Percentiles rank a stretch among this genome's conserved stretches.
phyloP scores from a whole-genome alignment of 2,113 vertebrate species.

The Alaudala cheleensis region DNA sequence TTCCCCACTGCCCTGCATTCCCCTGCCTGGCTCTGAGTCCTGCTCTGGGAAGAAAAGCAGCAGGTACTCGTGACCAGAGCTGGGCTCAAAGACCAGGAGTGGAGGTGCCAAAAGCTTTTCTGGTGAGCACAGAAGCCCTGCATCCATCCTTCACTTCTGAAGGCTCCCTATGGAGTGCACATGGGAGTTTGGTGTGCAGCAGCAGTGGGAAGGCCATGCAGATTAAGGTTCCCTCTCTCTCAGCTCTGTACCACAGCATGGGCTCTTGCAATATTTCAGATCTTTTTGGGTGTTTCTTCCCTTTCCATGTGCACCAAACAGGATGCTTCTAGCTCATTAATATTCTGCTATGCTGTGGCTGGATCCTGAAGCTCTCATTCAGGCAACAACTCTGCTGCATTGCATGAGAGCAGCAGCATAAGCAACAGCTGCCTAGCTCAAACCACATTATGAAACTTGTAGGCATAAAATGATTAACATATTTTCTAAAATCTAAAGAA shows the following conservation, averaged over 20 bases:
- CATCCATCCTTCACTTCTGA: background rate
- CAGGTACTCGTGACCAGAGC: background rate
- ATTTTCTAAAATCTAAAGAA: conserved; percentile 22
- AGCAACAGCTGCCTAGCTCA: background rate
- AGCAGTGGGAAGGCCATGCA: background rate
- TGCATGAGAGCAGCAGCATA: background rate
- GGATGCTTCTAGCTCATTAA: background rate
- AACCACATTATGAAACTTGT: background rate
- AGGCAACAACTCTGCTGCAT: background rate
- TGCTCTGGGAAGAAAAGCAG: background rate
- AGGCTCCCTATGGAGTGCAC: background rate
- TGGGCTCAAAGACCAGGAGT: accelerated
- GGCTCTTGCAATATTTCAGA: background rate
- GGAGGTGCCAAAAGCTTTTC: background rate
- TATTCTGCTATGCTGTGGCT: accelerated
- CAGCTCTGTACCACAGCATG: background rate
- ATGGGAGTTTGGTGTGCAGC: background rate
- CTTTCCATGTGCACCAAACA: background rate
- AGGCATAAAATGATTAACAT: background rate
- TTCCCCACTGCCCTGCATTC: background rate
- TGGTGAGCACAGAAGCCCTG: background rate
- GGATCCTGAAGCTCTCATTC: background rate
- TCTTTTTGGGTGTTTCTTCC: background rate
- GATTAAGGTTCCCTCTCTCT: background rate
- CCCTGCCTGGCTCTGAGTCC: accelerated